Evolutionary conservation across 2,797 vertebrate species (phyloP).

Genomic region (Numenius phaeopus): DNA sequence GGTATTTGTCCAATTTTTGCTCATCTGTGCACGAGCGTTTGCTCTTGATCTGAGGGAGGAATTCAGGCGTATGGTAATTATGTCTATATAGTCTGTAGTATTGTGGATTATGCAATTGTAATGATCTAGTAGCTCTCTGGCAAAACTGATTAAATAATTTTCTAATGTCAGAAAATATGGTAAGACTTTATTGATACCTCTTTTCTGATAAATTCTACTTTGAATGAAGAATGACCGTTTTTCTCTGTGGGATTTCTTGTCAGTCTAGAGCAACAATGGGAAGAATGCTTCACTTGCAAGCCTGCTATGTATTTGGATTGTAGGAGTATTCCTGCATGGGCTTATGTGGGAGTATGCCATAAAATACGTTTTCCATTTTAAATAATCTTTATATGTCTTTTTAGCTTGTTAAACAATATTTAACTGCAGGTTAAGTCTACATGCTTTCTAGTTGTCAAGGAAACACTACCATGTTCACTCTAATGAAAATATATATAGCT

Average conservation of each 20-base stretch:
- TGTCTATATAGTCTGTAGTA: background rate
- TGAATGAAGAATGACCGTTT: background rate
- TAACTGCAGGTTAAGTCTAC: background rate
- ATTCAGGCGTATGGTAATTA: background rate
- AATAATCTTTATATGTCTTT: background rate
- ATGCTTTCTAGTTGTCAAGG: constrained; percentile 19
- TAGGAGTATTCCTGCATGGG: background rate
- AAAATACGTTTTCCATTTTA: background rate
- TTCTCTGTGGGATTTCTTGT: background rate
- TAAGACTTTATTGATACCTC: background rate
- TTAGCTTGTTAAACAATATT: background rate
- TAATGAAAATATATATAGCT: background rate
- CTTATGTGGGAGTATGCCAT: background rate
- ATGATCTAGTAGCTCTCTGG: background rate
- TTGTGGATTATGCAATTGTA: background rate
- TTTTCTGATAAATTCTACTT: background rate
- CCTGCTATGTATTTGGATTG: background rate
- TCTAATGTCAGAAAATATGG: background rate
- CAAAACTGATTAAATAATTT: background rate
- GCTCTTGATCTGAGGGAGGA: background rate
- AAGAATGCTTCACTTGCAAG: background rate
- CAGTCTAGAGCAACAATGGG: background rate
- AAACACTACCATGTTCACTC: background rate
- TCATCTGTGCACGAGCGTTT: background rate
- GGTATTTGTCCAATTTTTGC: background rate